Evolutionary conservation across 2,113 vertebrate species (phyloP).

Genomic region (Gobiocypris rarus): DNA sequence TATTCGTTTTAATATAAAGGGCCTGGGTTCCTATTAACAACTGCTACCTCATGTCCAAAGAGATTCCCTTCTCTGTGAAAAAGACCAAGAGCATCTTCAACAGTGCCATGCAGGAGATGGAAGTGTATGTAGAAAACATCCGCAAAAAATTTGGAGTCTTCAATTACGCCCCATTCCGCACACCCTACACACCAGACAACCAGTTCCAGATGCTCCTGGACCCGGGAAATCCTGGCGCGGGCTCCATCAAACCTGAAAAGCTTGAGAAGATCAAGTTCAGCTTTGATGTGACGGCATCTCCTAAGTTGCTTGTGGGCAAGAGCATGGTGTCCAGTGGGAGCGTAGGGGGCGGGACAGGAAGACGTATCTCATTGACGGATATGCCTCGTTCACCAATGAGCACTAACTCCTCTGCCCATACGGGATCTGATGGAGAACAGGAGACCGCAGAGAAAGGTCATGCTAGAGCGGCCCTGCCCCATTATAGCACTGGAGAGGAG

Average conservation of each 20-base stretch:
- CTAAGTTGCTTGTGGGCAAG: slow-evolving; percentile 91
- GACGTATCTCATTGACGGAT: slow-evolving; percentile 84
- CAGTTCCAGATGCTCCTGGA: slow-evolving; percentile 97
- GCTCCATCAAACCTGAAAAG: slow-evolving; percentile 88
- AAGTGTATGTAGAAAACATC: slow-evolving; percentile 98
- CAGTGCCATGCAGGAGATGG: slow-evolving; percentile 99
- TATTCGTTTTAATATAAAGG: slow-evolving; percentile 71
- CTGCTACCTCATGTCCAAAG: slow-evolving; percentile 99
- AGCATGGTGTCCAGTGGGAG: slow-evolving; percentile 74
- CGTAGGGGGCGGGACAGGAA: slow-evolving; percentile 72
- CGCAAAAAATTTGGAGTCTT: slow-evolving; percentile 94
- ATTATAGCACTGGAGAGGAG: slow-evolving; percentile 90
- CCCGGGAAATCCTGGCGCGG: slow-evolving; percentile 86
- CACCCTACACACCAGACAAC: slow-evolving; percentile 95
- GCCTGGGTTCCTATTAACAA: slow-evolving; percentile 99
- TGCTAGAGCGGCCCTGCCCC: slow-evolving; percentile 82
- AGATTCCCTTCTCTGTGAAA: slow-evolving; percentile 99
- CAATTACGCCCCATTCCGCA: slow-evolving; percentile 97
- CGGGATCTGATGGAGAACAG: slow-evolving; percentile 93
- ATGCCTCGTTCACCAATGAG: slow-evolving; percentile 96
- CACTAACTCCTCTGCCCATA: slow-evolving; percentile 94
- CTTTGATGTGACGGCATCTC: slow-evolving; percentile 94
- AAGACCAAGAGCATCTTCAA: slow-evolving; percentile 99
- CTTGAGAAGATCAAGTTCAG: slow-evolving; percentile 96
- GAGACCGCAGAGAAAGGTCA: slow-evolving; percentile 84